Evolutionary conservation across 2,888 invertebrate species (phyloP), one percentile per base, ranked within the genome.

Genomic region (Pyrochroa serraticornis): DNA sequence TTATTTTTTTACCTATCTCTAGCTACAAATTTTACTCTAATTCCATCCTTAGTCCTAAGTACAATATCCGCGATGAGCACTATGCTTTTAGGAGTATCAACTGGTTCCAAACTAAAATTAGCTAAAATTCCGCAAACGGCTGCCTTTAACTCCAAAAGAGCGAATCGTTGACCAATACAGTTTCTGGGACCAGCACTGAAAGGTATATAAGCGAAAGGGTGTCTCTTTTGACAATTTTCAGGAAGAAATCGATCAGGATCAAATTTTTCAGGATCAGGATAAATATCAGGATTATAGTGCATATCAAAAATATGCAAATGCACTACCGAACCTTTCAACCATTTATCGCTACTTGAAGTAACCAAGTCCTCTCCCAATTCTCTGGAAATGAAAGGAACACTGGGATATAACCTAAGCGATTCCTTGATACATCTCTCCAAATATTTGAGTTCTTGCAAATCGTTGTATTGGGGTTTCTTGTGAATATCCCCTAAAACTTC

Each of bases 351-450:
- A 3, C 47, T 42, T 13, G 43, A 37, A 1, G 63, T 64, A 6
- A 43, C 42, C 3, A 68, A 50, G 6, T 62, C 60, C 49, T 63
- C 63, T n/a, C 57, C 55, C 6, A 62, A 43, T 2, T 50, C 31
- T 49, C 88, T 81, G 1, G 84, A 83, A 69, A 89, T 85, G 67
- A 86, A 83, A 14, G 84, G 85, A 3, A 88, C 88, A 60, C 87
- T 87, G 1, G 89, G 88, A 67, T 85, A 88, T 3, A 88, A 72
- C 31, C 88, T 75, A 13, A 88, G 68, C 0, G 85, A 81, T 69
- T 88, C 88, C 70, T 88, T 88, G 42, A 88, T 84, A 65, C 86
- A 87, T 63, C 83, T 82, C 64, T 88, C 89, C 60, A 88, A 77
- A 63, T 87, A 88, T 46, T 82, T 81, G 82, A 88, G 83, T 45